phyloP scores from a whole-genome alignment of 1,140 invertebrate species.

The Penaeus vannamei region DNA sequence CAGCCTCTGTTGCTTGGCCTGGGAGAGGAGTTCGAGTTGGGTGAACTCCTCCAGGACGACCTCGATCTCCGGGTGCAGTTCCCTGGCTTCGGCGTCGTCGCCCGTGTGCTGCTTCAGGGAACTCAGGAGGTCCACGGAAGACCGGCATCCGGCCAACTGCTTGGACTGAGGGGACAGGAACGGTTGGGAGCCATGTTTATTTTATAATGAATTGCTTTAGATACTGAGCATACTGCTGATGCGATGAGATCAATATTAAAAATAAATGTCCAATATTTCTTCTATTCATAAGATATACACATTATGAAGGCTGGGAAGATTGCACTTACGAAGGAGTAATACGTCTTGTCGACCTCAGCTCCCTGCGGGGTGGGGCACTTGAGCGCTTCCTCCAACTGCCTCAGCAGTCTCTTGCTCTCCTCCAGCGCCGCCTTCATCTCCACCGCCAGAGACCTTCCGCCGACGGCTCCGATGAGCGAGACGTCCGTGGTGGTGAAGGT shows the following conservation, averaged over 20 bases:
- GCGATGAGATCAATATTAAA: too few relatives aligned
- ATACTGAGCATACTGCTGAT: too few relatives aligned
- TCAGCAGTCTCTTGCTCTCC: slow-evolving; percentile 66
- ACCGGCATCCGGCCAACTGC: slow-evolving; percentile 80
- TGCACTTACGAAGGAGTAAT: slow-evolving; percentile 75
- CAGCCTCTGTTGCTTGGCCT: slow-evolving; percentile 82
- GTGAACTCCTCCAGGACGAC: slow-evolving; percentile 78
- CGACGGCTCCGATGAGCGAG: slow-evolving; percentile 63
- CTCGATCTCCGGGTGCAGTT: slow-evolving; percentile 72
- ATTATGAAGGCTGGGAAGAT: not conserved
- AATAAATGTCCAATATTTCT: too few relatives aligned
- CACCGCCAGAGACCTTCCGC: slow-evolving; percentile 61
- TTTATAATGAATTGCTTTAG: too few relatives aligned
- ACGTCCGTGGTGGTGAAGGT: slow-evolving; percentile 49
- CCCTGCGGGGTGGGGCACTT: slow-evolving; percentile 74
- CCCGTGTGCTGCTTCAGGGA: slow-evolving; percentile 82
- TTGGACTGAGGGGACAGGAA: slow-evolving; percentile 74
- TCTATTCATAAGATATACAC: too few relatives aligned
- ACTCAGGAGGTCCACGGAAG: slow-evolving; percentile 82
- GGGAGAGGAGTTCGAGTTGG: slow-evolving; percentile 76
- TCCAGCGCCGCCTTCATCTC: slow-evolving; percentile 67
- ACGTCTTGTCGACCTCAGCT: slow-evolving; percentile 74
- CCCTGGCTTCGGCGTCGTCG: slow-evolving; percentile 78
- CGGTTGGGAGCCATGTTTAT: not conserved
- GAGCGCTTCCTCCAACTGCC: slow-evolving; percentile 64